A percentile compares a stretch with the other conserved stretches of the same genome.
Conservation (phyloP, 2,888 invertebrate genomes). For the Papilio gigon region DNA sequence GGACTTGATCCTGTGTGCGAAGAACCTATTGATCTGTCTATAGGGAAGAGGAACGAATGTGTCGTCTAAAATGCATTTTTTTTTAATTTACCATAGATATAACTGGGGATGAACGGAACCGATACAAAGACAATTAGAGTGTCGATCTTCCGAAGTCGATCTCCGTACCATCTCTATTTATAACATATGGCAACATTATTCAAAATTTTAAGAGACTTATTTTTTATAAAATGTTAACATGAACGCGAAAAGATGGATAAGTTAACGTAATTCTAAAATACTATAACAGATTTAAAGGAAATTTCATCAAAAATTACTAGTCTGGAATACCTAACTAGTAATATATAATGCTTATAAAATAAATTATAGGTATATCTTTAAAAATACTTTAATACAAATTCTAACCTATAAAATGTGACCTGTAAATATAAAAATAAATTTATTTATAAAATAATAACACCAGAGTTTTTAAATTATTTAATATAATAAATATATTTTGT, state of each 20-base stretch:
- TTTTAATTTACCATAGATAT: neutral
- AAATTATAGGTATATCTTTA: no score
- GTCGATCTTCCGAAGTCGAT: no score
- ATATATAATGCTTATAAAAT: no score
- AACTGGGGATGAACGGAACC: no score
- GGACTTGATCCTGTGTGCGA: slow-evolving; percentile 43
- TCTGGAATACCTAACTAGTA: no score
- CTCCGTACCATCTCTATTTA: no score
- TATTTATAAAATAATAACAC: slow-evolving; percentile 33
- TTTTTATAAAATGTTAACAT: no score
- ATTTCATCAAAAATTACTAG: no score
- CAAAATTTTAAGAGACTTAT: no score
- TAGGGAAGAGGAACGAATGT: slow-evolving; percentile 45
- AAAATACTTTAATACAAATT: neutral
- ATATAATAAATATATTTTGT: slow-evolving; percentile 63
- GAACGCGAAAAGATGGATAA: no score
- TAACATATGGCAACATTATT: neutral
- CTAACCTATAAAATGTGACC: neutral
- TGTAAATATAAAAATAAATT: slow-evolving; percentile 11
- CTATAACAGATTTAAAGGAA: no score
- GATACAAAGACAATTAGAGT: neutral
- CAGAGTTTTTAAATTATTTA: slow-evolving; percentile 47
- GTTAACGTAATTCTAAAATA: no score
- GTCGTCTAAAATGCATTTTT: neutral
- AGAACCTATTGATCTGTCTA: slow-evolving; percentile 66